A percentile compares a stretch with the other conserved stretches of the same genome.
Evolutionary conservation across 2,888 invertebrate species (phyloP).

Genomic region (Theodoxus fluviatilis): DNA sequence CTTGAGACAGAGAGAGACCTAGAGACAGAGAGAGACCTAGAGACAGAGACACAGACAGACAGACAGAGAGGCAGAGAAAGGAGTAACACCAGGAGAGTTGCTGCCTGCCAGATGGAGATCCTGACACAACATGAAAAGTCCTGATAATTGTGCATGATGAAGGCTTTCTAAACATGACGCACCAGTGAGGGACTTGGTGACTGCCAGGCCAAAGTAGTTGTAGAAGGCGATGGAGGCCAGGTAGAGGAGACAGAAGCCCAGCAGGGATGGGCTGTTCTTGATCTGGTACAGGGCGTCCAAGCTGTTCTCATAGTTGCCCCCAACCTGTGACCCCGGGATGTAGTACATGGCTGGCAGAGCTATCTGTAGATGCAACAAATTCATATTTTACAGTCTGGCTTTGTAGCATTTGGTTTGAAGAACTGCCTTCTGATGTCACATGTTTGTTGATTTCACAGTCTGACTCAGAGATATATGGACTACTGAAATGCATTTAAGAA

Average conservation of each 20-base stretch:
- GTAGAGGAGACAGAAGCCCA: constrained; percentile 54
- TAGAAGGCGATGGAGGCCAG: constrained; percentile 58
- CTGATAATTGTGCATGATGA: no score
- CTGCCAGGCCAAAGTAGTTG: constrained; percentile 59
- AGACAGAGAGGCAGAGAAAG: background rate
- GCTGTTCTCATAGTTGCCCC: constrained; percentile 58
- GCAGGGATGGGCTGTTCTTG: constrained; percentile 43
- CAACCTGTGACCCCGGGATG: constrained; percentile 52
- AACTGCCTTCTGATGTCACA: no score
- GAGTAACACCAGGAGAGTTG: no score
- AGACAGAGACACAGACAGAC: background rate
- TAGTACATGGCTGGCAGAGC: constrained; percentile 59
- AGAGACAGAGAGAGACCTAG: no score
- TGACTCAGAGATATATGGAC: no score
- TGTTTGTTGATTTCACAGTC: no score
- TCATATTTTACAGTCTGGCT: background rate
- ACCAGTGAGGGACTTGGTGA: constrained; percentile 59
- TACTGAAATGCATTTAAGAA: background rate
- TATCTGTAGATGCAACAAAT: constrained; percentile 37
- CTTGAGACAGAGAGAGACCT: background rate
- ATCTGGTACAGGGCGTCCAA: constrained; percentile 60
- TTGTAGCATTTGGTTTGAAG: background rate
- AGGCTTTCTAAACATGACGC: no score
- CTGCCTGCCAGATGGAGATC: no score
- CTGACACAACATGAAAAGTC: no score